Evolutionary conservation across 2,888 invertebrate genomes (phyloP).

Genomic region (Plutella xylostella): DNA sequence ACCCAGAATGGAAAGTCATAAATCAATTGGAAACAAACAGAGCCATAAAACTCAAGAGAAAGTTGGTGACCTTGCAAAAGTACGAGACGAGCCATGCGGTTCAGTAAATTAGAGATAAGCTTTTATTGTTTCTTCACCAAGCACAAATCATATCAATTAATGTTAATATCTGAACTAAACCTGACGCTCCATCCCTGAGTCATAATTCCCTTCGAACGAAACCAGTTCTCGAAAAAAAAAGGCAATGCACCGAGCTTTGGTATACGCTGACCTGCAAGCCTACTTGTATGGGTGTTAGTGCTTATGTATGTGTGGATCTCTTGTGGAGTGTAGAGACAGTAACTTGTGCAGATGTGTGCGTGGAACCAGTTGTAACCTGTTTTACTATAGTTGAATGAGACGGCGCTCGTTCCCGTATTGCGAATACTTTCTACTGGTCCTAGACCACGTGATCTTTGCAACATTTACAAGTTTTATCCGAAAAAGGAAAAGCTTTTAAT

Average conservation of each 20-base stretch:
- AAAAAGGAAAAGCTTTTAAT: no score
- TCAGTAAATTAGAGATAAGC: no score
- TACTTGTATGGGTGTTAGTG: background rate
- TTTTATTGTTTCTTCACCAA: no score
- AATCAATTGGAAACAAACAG: no score
- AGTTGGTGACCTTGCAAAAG: no score
- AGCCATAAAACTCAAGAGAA: no score
- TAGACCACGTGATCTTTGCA: slow-evolving; percentile 30
- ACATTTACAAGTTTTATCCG: no score
- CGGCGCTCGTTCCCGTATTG: slow-evolving; percentile 58
- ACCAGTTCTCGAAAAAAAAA: slow-evolving; percentile 53
- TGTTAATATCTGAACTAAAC: no score
- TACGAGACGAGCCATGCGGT: no score
- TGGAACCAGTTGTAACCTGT: slow-evolving; percentile 57
- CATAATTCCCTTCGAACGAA: slow-evolving; percentile 50
- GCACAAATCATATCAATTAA: no score
- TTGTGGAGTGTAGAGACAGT: slow-evolving; percentile 14
- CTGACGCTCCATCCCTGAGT: no score
- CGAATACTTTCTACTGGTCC: slow-evolving; percentile 63
- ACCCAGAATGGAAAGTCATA: no score
- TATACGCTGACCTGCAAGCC: slow-evolving; percentile 42
- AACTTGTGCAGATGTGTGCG: slow-evolving; percentile 32
- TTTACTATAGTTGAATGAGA: slow-evolving; percentile 58
- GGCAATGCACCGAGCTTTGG: slow-evolving; percentile 29
- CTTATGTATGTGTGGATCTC: slow-evolving; percentile 28